Conservation (phyloP, 2,113 vertebrate genomes). For the Talpa occidentalis region DNA sequence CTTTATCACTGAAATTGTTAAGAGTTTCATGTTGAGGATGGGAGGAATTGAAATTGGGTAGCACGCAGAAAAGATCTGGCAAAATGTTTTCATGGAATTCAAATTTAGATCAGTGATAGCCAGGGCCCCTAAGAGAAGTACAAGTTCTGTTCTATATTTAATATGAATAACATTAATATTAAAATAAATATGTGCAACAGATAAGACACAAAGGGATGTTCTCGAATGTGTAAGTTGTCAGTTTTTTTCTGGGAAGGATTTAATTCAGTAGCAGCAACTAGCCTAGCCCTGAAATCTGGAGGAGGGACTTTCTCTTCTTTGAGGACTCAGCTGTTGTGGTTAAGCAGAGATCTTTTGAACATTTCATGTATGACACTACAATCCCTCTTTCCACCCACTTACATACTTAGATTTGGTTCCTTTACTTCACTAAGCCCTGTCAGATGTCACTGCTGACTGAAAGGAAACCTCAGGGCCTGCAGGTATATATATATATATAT, state of each 20-base stretch:
- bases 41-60: slow-evolving; percentile 29
- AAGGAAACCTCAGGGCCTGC: neutral
- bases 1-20: slow-evolving; percentile 46
- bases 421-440: neutral
- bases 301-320: neutral
- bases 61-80: neutral
- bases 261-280: neutral
- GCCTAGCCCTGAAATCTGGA: neutral
- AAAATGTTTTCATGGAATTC: slow-evolving; percentile 27
- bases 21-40: neutral
- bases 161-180: slow-evolving; percentile 21
- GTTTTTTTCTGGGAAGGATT: neutral
- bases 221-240: neutral
- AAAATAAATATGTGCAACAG: neutral
- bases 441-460: neutral
- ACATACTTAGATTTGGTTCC: neutral
- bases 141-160: neutral
- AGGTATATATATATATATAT: too few species aligned
- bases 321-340: neutral
- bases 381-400: neutral
- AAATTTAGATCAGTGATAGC: neutral
- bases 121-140: neutral
- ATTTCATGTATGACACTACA: neutral
- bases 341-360: neutral
- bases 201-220: neutral